A percentile compares a stretch with the other conserved stretches of the same genome.
These are phyloP conservation scores for Semotilus atromaculatus DNA, from an alignment of 2,797 vertebrate genomes.

Conservation along the genomic window DNA sequence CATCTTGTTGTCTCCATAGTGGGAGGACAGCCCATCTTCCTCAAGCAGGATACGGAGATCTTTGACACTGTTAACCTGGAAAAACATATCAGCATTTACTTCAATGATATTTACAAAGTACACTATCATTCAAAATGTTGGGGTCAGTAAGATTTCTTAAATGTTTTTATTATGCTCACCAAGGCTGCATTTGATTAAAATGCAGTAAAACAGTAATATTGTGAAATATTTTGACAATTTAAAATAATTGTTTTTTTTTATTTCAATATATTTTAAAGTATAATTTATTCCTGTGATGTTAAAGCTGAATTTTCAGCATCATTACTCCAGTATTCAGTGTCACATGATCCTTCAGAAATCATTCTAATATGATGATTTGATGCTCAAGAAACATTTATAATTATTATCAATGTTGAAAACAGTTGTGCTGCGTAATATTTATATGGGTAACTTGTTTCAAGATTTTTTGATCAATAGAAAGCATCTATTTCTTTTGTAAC, in stretches of 20 bases:
- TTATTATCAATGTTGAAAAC: neutral
- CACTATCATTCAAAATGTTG: neutral
- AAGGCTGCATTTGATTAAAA: neutral
- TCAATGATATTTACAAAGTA: neutral
- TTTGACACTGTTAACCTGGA: slow-evolving; percentile 93
- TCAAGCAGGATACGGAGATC: slow-evolving; percentile 92
- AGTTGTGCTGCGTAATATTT: neutral
- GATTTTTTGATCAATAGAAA: neutral
- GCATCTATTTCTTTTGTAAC: neutral
- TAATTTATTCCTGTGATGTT: neutral
- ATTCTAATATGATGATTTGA: neutral
- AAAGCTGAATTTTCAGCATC: neutral
- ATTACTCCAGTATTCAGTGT: neutral
- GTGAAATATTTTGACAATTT: neutral
- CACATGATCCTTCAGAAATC: neutral
- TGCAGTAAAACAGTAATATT: neutral
- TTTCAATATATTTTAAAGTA: neutral
- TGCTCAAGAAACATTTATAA: neutral
- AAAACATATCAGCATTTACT: slow-evolving; percentile 27
- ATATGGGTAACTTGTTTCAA: neutral
- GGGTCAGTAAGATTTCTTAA: neutral
- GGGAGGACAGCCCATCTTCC: slow-evolving; percentile 87
- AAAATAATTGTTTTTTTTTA: neutral
- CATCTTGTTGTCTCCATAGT: slow-evolving; percentile 86
- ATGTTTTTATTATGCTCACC: neutral